Evolutionary conservation across 2,888 invertebrate species (phyloP).

Genomic region (Octodonta nipae): DNA sequence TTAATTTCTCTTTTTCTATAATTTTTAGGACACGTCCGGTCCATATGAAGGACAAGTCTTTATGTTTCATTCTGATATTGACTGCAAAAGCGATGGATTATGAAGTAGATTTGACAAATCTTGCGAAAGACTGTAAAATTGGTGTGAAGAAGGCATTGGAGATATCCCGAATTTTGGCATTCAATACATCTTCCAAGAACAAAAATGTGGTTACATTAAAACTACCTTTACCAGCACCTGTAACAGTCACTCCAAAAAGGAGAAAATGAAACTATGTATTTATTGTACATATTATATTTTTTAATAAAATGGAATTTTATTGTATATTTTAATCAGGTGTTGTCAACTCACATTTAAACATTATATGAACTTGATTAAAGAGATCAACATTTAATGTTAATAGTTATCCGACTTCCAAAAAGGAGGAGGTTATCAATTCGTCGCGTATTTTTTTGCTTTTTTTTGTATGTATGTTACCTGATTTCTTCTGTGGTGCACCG

Average conservation of each 20-base stretch:
- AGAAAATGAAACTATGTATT: too few relatives aligned
- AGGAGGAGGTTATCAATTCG: too few relatives aligned
- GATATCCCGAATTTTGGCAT: constrained; percentile 26
- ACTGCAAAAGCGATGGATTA: constrained; percentile 26
- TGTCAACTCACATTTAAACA: too few relatives aligned
- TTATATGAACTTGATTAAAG: too few relatives aligned
- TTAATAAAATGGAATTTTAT: too few relatives aligned
- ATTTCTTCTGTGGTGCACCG: too few relatives aligned
- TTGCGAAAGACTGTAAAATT: constrained; percentile 26
- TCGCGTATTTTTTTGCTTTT: too few relatives aligned
- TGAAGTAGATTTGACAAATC: constrained; percentile 23
- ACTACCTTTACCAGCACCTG: constrained; percentile 23
- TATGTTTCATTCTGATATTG: constrained; percentile 30
- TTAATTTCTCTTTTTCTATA: constrained; percentile 3
- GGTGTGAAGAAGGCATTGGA: constrained; percentile 29
- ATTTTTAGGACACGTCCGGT: constrained; percentile 27
- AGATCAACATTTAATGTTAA: too few relatives aligned
- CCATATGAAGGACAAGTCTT: constrained; percentile 30
- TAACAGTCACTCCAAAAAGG: constrained; percentile 17
- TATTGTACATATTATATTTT: too few relatives aligned
- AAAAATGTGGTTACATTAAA: constrained; percentile 25
- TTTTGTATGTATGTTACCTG: too few relatives aligned
- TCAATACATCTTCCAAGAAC: constrained; percentile 19
- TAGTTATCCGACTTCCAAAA: too few relatives aligned
- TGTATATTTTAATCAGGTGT: too few relatives aligned